Percentiles rank a stretch among this genome's conserved stretches.
phyloP scores from a whole-genome alignment of 2,797 vertebrate genomes.

The Propithecus perrieri region DNA sequence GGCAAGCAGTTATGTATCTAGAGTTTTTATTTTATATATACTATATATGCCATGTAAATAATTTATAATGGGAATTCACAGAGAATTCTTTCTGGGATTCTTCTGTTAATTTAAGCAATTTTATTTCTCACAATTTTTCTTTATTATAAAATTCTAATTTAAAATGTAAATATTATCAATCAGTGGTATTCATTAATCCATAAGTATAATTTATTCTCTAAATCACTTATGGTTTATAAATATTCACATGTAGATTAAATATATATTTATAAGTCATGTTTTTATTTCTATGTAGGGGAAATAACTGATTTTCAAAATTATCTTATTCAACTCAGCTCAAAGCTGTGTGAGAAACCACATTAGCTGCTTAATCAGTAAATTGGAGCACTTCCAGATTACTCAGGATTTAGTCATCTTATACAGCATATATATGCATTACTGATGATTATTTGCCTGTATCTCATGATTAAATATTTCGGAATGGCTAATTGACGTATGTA shows the following conservation, averaged over 20 bases:
- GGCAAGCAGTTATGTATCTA: not conserved
- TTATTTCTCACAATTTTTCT: not conserved
- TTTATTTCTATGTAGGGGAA: not conserved
- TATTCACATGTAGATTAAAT: not conserved
- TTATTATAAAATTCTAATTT: not conserved
- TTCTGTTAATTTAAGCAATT: not conserved
- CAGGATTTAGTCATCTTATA: not conserved
- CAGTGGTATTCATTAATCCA: not conserved
- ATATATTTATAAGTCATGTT: not conserved
- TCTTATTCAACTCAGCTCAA: not conserved
- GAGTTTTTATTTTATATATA: not conserved
- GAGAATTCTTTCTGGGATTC: not conserved
- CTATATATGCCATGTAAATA: not conserved
- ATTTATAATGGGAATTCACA: not conserved
- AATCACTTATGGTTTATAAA: not conserved
- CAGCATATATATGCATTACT: not conserved
- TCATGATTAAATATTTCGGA: slow-evolving; percentile 13
- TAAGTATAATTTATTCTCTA: not conserved
- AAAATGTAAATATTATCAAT: not conserved
- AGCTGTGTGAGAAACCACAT: not conserved
- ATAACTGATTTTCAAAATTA: slow-evolving; percentile 16
- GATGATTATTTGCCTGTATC: not conserved
- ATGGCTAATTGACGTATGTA: not conserved
- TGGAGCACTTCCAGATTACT: not conserved
- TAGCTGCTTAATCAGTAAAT: not conserved